A percentile compares a stretch with the other conserved stretches of the same genome.
These are phyloP conservation scores for Stichodactyla helianthus DNA, from an alignment of 64 coral and sea anemone species.

Conservation along the genomic window DNA sequence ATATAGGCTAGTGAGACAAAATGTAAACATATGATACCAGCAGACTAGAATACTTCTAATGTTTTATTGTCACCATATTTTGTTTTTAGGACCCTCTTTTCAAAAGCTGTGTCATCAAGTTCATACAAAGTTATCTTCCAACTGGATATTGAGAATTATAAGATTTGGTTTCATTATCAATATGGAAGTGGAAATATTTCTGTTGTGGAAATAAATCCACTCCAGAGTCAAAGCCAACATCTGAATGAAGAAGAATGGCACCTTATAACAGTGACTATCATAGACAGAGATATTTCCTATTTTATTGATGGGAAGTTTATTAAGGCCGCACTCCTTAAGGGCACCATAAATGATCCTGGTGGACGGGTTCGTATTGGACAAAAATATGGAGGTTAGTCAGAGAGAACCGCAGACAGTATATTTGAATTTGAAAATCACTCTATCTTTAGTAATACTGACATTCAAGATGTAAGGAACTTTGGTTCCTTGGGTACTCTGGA, in stretches of 20 bases:
- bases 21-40: too few species aligned
- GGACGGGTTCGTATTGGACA: conserved; percentile 42
- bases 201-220: conserved; percentile 24
- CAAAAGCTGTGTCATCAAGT: conserved; percentile 11
- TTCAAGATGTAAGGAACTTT: too few species aligned
- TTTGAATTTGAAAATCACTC: background rate
- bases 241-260: conserved; percentile 59
- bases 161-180: conserved; percentile 48
- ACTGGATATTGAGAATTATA: conserved; percentile 50
- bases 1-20: too few species aligned
- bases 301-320: conserved; percentile 89
- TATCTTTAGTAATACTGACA: too few species aligned
- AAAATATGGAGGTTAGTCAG: conserved; percentile 44
- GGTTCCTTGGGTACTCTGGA: too few species aligned
- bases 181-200: conserved; percentile 33
- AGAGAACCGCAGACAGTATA: background rate
- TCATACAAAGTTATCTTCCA: conserved; percentile 36
- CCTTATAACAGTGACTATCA: conserved; percentile 72
- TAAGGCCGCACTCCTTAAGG: conserved; percentile 23
- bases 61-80: background rate
- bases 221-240: conserved; percentile 54
- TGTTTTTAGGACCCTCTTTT: conserved; percentile 47
- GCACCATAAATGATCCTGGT: conserved; percentile 13
- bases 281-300: conserved; percentile 74
- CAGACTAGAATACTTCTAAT: too few species aligned